Base-by-base conservation (phyloP, 2,888 invertebrate genomes). In the Lapara coniferarum region DNA sequence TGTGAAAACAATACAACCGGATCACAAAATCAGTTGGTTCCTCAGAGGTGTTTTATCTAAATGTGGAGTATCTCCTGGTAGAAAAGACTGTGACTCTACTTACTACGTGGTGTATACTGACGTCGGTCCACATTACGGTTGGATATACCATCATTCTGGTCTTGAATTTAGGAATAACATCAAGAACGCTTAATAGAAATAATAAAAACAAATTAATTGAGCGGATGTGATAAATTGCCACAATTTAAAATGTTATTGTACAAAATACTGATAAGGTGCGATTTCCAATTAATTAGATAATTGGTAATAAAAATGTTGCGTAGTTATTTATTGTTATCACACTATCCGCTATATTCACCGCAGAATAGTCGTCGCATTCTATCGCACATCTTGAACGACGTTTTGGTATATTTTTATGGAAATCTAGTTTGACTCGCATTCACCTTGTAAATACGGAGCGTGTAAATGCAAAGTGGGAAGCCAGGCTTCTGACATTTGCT, bases 31-130 rank as follows among this genome's bases (percentile, higher is more conserved):
- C 53, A 90, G 87, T 73, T 92, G 90, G 90, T 85, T 89, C 71
- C 80, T 93, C 0, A 83, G 91, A n/a, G 93, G 92, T 0, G 85
- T 92, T 0, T 81, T 93, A 1, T 93, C 92, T 8, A 91, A 90
- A 72, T 92, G 92, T 68, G 91, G 88, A 0, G 82, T 88, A 0
- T 75, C 84, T 0, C 77, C 82, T 0, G 85, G 84, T 0, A 78
- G 83, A 0, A 80, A 73, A 0, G 71, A 78, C 8, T 93, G 92
- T 68, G 87, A 91, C 67, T 89, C 91, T 0, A 80, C 76, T 0
- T 89, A 82, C 75, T 92, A 91, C 66, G 89, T 90, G 0, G 84
- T 93, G 0, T 93, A 89, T 56, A 91, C 91, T 0, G 90, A 92
- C 66, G 89, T 92, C 0, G 91, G 82, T 0, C 92, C 92, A 0